Evolutionary conservation across 2,797 vertebrate genomes (phyloP).

Genomic region (Hephaestus fuliginosus): DNA sequence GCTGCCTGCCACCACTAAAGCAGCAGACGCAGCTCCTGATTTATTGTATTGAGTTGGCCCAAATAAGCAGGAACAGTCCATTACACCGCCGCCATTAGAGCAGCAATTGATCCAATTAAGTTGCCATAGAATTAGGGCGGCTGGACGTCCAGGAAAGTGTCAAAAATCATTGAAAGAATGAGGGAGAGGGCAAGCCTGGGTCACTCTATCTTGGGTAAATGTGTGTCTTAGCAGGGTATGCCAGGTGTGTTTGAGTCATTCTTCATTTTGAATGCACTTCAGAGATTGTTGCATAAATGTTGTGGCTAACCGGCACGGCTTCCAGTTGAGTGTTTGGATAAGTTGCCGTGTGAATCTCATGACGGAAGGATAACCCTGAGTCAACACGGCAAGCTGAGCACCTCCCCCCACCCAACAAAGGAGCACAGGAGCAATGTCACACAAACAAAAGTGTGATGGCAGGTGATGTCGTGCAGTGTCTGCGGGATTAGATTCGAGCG

Average conservation of each 20-base stretch:
- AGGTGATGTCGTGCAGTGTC: neutral
- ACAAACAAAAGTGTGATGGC: neutral
- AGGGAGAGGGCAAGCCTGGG: constrained; percentile 1
- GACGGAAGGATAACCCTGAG: neutral
- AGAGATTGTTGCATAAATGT: constrained; percentile 38
- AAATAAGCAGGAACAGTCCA: constrained; percentile 54
- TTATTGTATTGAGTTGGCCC: constrained; percentile 50
- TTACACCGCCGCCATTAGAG: constrained; percentile 49
- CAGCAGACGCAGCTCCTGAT: constrained; percentile 44
- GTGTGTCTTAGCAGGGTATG: neutral
- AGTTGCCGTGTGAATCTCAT: constrained; percentile 11
- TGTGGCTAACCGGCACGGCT: neutral
- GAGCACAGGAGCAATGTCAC: neutral
- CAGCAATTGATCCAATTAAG: constrained; percentile 56
- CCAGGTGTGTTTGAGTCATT: constrained; percentile 17
- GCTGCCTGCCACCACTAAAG: constrained; percentile 35
- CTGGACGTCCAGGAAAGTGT: constrained; percentile 4
- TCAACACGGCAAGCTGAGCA: constrained; percentile 19
- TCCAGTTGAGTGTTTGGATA: constrained; percentile 16
- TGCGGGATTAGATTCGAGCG: constrained; percentile 1
- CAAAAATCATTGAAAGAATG: constrained; percentile 7
- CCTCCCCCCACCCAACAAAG: neutral
- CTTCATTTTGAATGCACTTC: neutral
- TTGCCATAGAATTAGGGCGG: neutral
- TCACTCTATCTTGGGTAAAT: constrained; percentile 37